Percentiles rank a stretch among this genome's conserved stretches.
Evolutionary conservation across 1,140 invertebrate genomes (phyloP).

Genomic region (Bombus polaris): DNA sequence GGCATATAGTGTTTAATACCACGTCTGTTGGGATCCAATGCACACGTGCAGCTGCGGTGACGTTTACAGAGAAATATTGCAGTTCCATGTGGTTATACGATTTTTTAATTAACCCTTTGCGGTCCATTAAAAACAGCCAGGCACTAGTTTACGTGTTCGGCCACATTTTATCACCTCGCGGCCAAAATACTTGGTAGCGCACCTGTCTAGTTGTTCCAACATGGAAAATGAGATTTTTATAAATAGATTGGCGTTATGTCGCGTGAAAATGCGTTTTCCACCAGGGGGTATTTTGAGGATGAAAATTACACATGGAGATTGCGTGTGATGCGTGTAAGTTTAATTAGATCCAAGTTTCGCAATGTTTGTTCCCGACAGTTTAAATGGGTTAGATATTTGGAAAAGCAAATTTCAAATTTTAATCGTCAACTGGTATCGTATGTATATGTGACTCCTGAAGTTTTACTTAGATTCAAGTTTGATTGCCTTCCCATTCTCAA

Average conservation of each 20-base stretch:
- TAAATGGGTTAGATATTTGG: no score
- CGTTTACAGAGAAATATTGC: slow-evolving; percentile 48
- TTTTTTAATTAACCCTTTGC: slow-evolving; percentile 66
- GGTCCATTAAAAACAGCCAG: slow-evolving; percentile 52
- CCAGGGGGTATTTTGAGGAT: neutral
- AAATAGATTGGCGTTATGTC: neutral
- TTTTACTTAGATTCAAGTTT: neutral
- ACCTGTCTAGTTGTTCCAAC: neutral
- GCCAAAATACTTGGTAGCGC: no score
- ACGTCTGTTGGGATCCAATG: slow-evolving; percentile 13
- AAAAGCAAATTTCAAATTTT: no score
- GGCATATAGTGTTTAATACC: slow-evolving; percentile 49
- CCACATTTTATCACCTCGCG: slow-evolving; percentile 14
- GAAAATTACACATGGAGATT: neutral
- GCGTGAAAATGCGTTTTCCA: neutral
- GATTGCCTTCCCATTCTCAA: neutral
- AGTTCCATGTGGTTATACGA: slow-evolving; percentile 26
- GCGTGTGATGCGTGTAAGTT: neutral
- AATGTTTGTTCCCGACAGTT: no score
- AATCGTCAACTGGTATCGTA: no score
- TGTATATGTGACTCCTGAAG: neutral
- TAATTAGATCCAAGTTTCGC: neutral
- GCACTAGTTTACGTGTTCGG: slow-evolving; percentile 6
- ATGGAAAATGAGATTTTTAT: neutral
- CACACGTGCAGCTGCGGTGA: slow-evolving; percentile 44